Evolutionary conservation across 1,140 invertebrate species (phyloP).

Genomic region (Rhagoletis pomonella): DNA sequence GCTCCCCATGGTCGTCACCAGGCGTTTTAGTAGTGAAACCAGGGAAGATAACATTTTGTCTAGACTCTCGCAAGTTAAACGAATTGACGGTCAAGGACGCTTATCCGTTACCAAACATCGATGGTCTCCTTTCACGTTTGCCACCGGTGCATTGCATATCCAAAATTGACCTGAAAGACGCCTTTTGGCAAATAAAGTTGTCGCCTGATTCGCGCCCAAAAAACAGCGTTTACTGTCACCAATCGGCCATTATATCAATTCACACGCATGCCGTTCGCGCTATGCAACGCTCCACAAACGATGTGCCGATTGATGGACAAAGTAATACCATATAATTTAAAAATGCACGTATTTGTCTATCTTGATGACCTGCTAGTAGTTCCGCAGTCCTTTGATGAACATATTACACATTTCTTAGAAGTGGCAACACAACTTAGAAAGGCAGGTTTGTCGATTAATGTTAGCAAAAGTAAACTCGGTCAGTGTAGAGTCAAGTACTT

Average conservation of each 20-base stretch:
- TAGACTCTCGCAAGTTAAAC: slow-evolving; percentile 65
- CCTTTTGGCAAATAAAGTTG: slow-evolving; percentile 52
- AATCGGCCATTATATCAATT: no score
- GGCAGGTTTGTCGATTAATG: slow-evolving; percentile 60
- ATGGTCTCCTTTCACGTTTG: no score
- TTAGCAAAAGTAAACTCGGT: slow-evolving; percentile 60
- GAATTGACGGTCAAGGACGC: slow-evolving; percentile 58
- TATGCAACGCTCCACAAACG: slow-evolving; percentile 53
- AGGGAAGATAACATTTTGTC: slow-evolving; percentile 59
- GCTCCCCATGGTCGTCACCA: no score
- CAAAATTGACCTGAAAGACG: no score
- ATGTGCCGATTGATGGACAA: background rate
- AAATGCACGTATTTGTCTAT: slow-evolving; percentile 56
- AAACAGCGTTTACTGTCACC: slow-evolving; percentile 71
- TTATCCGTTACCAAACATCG: no score
- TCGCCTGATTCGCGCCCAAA: slow-evolving; percentile 58
- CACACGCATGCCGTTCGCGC: slow-evolving; percentile 59
- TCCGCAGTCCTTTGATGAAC: slow-evolving; percentile 42
- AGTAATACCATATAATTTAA: slow-evolving; percentile 56
- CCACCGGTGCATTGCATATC: no score
- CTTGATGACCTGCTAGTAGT: slow-evolving; percentile 55
- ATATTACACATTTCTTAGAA: slow-evolving; percentile 26
- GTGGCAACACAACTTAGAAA: slow-evolving; percentile 29
- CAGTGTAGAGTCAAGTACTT: slow-evolving; percentile 60
- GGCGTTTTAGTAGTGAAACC: background rate